These are phyloP conservation scores for Pleuronectes platessa DNA, from an alignment of 2,113 vertebrate genomes.

Conservation along the genomic window DNA sequence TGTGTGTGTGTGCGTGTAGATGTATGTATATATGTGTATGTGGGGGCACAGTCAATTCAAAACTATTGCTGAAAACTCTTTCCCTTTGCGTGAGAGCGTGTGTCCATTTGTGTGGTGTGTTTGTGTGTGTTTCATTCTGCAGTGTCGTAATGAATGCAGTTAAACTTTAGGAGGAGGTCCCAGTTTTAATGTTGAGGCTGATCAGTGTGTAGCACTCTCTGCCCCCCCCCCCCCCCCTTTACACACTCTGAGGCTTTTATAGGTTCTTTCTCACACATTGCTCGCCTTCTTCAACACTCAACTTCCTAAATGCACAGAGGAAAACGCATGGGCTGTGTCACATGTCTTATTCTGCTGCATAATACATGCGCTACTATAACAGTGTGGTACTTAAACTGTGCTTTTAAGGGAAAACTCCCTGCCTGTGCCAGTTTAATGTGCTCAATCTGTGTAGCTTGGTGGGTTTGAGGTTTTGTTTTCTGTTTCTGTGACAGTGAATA, in stretches of 20 bases:
- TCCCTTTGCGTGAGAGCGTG: neutral
- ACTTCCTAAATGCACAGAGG: neutral
- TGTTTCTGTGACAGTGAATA: neutral
- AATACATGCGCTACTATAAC: constrained; percentile 14
- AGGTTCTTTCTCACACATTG: constrained; percentile 10
- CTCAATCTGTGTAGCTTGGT: constrained; percentile 17
- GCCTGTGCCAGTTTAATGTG: constrained; percentile 17
- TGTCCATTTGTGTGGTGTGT: constrained; percentile 4
- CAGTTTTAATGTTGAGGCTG: neutral
- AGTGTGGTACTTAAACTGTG: constrained; percentile 16
- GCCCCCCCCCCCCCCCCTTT: neutral
- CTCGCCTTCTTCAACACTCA: constrained; percentile 17
- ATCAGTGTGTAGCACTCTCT: neutral
- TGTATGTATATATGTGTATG: constrained; percentile 1
- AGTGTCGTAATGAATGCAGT: constrained; percentile 3
- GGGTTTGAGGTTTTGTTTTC: constrained; percentile 26
- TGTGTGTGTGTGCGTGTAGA: neutral
- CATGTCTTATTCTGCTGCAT: constrained; percentile 31
- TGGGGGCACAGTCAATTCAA: neutral
- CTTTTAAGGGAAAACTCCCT: neutral
- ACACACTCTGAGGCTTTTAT: constrained; percentile 38
- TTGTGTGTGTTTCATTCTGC: constrained; percentile 7
- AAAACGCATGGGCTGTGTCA: constrained; percentile 18
- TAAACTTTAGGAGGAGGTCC: neutral
- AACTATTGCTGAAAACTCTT: neutral